Conservation (phyloP, 1,140 invertebrate genomes). For the Drosophila insularis region DNA sequence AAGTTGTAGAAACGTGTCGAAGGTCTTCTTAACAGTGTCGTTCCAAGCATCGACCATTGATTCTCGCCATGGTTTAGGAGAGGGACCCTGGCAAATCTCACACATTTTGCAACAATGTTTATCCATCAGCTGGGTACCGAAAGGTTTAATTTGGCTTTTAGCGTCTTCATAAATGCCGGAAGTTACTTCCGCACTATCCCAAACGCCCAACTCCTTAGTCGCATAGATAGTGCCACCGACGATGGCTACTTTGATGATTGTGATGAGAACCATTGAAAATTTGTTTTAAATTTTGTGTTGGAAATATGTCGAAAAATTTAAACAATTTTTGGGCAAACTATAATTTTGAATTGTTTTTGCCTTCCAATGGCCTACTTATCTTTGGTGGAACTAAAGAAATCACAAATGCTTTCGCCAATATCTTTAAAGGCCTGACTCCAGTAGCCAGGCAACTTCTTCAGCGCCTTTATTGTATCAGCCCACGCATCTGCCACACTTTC, state of each 20-base stretch:
- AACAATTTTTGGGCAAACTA: neutral
- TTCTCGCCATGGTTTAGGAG: slow-evolving; percentile 36
- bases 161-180: neutral
- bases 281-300: neutral
- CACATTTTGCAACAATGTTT: slow-evolving; percentile 24
- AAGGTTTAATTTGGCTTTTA: slow-evolving; percentile 22
- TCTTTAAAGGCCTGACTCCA: slow-evolving; percentile 10
- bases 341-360: neutral
- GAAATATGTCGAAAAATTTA: neutral
- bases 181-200: slow-evolving; percentile 18
- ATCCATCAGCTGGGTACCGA: slow-evolving; percentile 3
- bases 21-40: slow-evolving; percentile 32
- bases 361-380: slow-evolving; percentile 15
- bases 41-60: slow-evolving; percentile 41
- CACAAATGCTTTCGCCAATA: slow-evolving; percentile 8
- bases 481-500: slow-evolving; percentile 44
- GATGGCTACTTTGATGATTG: slow-evolving; percentile 23
- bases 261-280: slow-evolving; percentile 18
- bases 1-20: neutral
- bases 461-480: slow-evolving; percentile 32
- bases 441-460: slow-evolving; percentile 30
- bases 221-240: slow-evolving; percentile 28
- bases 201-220: slow-evolving; percentile 30
- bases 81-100: neutral
- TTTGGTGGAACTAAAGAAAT: slow-evolving; percentile 2